Evolutionary conservation across 2,797 vertebrate genomes (phyloP).

Genomic region (Pipistrellus nathusii): DNA sequence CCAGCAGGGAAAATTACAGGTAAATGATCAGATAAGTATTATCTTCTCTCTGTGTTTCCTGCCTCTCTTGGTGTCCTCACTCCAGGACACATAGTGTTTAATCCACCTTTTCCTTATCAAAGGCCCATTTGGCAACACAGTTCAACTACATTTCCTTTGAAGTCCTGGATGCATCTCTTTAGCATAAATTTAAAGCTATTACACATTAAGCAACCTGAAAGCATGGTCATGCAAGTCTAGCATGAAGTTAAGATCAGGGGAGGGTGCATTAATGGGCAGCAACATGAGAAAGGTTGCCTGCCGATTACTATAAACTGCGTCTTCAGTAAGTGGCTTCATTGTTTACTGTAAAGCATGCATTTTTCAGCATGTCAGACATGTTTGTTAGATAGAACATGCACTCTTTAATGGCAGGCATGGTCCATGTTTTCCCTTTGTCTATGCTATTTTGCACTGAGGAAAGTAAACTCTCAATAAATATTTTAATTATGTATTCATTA

Average conservation of each 20-base stretch:
- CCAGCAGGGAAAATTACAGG: slow-evolving; percentile 3
- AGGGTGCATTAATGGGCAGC: not conserved
- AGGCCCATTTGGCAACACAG: not conserved
- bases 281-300: slow-evolving; percentile 17
- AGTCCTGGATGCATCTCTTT: not conserved
- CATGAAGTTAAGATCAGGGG: not conserved
- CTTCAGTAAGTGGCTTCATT: not conserved
- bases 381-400: not conserved
- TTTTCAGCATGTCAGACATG: not conserved
- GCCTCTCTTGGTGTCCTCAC: not conserved
- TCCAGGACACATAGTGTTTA: not conserved
- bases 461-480: not conserved
- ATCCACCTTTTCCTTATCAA: not conserved
- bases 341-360: not conserved
- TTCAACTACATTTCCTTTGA: not conserved
- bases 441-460: not conserved
- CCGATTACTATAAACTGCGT: not conserved
- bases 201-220: not conserved
- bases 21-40: slow-evolving; percentile 8
- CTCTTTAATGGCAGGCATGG: not conserved
- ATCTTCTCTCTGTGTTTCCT: not conserved
- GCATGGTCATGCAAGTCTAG: not conserved
- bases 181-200: slow-evolving; percentile 27
- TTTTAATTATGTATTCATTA: not conserved
- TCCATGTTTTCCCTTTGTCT: not conserved